Evolutionary conservation across 1,140 invertebrate species (phyloP).

Genomic region (Zaprionus lachaisei): DNA sequence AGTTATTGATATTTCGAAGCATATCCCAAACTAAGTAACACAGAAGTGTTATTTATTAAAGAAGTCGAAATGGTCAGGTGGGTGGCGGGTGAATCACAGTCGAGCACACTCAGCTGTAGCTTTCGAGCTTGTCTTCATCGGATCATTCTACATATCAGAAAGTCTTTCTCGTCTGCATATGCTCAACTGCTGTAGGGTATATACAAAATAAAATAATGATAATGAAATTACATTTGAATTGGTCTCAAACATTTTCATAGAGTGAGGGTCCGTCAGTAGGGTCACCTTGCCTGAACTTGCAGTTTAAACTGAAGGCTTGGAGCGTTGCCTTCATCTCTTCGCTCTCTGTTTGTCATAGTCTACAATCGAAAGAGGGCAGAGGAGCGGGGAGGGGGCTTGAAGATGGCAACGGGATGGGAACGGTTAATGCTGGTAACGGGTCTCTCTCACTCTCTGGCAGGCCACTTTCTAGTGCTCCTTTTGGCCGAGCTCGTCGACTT

Average conservation of each 20-base stretch:
- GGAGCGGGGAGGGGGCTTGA: neutral
- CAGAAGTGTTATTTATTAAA: too few relatives aligned
- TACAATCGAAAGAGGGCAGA: neutral
- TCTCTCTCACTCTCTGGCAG: conserved; percentile 23
- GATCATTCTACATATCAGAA: too few relatives aligned
- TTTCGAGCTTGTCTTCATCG: too few relatives aligned
- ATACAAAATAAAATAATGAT: conserved; percentile 54
- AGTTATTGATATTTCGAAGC: too few relatives aligned
- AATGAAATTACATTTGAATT: conserved; percentile 53
- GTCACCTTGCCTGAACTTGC: neutral
- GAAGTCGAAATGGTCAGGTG: too few relatives aligned
- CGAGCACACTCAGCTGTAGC: too few relatives aligned
- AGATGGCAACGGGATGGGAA: conserved; percentile 28
- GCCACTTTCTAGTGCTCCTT: conserved; percentile 74
- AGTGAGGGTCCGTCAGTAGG: conserved; percentile 29
- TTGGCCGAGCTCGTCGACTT: conserved; percentile 39
- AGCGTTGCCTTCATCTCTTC: neutral
- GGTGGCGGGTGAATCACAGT: too few relatives aligned
- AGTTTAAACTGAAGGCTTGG: neutral
- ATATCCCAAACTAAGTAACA: too few relatives aligned
- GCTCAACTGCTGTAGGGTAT: neutral
- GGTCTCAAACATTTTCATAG: conserved; percentile 58
- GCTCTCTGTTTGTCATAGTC: conserved; percentile 25
- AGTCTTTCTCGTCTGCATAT: too few relatives aligned
- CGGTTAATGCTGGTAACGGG: conserved; percentile 48